Evolutionary conservation across 2,797 vertebrate species (phyloP).

Genomic region (Sarcoramphus papa): DNA sequence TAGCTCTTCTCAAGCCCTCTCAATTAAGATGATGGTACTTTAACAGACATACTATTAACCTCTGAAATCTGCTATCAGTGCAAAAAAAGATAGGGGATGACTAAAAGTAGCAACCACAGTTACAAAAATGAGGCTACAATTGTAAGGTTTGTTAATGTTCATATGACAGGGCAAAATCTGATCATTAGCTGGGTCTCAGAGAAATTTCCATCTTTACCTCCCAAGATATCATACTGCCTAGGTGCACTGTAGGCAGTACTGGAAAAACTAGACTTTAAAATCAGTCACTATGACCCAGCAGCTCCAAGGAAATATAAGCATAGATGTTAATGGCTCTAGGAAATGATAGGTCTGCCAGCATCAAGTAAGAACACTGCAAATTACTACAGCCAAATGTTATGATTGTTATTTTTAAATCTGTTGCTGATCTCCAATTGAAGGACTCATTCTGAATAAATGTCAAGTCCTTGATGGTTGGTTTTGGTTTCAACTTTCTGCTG

Average conservation of each 20-base stretch:
- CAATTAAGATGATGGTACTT: conserved; percentile 7
- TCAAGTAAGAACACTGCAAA: background rate
- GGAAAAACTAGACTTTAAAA: background rate
- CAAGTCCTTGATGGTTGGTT: background rate
- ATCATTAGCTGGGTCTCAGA: background rate
- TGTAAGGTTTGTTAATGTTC: background rate
- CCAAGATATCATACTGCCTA: background rate
- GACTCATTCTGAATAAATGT: background rate
- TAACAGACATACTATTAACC: background rate
- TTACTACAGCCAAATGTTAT: background rate
- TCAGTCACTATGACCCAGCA: background rate
- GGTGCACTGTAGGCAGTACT: background rate
- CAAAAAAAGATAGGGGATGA: background rate
- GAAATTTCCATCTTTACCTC: background rate
- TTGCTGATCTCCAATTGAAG: background rate
- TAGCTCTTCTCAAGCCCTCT: conserved; percentile 12
- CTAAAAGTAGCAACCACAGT: background rate
- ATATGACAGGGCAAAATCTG: background rate
- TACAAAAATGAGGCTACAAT: background rate
- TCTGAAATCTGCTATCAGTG: background rate
- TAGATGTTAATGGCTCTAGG: background rate
- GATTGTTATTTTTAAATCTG: background rate
- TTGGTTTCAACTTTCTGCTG: conserved; percentile 12
- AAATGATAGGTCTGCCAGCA: conserved; percentile 13
- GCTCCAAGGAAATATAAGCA: background rate